Evolutionary conservation across 2,797 vertebrate genomes (phyloP).

Genomic region (Serranus cabrilla): DNA sequence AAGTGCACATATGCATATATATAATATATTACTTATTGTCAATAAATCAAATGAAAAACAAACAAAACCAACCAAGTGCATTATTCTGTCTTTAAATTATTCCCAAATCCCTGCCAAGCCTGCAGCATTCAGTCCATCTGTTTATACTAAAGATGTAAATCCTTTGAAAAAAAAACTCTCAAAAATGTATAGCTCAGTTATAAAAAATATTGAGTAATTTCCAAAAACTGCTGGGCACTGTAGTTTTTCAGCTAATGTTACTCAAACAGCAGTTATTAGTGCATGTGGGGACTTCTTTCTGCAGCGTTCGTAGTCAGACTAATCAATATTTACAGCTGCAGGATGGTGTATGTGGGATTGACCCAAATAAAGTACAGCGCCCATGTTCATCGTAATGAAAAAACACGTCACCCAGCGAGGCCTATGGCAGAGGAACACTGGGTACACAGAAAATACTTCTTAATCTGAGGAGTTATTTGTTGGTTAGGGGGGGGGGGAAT

Average conservation of each 20-base stretch:
- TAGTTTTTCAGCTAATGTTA: not conserved
- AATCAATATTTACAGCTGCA: not conserved
- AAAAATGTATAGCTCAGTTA: too few species aligned
- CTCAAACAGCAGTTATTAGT: not conserved
- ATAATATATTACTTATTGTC: too few species aligned
- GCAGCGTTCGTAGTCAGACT: too few species aligned
- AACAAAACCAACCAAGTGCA: not conserved
- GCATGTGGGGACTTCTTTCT: not conserved
- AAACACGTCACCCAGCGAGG: not conserved
- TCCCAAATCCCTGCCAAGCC: not conserved
- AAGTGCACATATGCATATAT: too few species aligned
- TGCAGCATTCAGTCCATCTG: not conserved
- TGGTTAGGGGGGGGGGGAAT: too few species aligned
- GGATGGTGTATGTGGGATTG: not conserved
- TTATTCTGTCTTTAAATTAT: not conserved
- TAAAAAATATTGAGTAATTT: too few species aligned
- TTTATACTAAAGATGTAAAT: not conserved
- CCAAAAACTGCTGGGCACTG: too few species aligned
- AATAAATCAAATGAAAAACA: not conserved
- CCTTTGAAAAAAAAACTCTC: too few species aligned
- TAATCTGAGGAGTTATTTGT: too few species aligned
- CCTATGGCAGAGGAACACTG: too few species aligned
- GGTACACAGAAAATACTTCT: too few species aligned
- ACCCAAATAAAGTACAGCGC: not conserved
- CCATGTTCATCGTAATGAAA: not conserved